Conservation (phyloP, 2,797 vertebrate genomes). For the Danio albolineatus region DNA sequence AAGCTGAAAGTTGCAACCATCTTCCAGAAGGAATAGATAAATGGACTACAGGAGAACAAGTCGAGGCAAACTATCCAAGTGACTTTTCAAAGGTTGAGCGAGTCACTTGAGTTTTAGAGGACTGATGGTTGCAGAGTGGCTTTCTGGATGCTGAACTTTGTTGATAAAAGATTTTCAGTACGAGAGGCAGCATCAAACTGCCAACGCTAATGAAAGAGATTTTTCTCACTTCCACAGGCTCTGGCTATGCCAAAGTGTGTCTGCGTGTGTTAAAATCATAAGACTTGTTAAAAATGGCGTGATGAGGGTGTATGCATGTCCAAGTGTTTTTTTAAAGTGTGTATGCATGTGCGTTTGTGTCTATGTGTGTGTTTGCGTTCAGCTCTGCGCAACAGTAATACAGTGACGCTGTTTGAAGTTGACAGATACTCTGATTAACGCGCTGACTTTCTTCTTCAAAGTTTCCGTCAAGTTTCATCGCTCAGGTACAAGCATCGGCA, state of each 20-base stretch:
- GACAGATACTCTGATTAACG: slow-evolving; percentile 58
- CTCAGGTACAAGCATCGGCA: slow-evolving; percentile 43
- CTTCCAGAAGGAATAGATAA: neutral
- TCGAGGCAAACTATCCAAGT: slow-evolving; percentile 14
- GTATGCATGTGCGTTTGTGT: slow-evolving; percentile 1
- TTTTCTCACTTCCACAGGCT: slow-evolving; percentile 13
- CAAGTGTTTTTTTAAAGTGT: slow-evolving; percentile 9
- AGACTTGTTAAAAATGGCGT: slow-evolving; percentile 48
- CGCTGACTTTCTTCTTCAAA: slow-evolving; percentile 57
- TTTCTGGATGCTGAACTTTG: slow-evolving; percentile 25
- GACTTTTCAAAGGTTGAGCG: slow-evolving; percentile 2
- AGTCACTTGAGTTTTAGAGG: slow-evolving; percentile 5
- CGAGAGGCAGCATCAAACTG: slow-evolving; percentile 39
- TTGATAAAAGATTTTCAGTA: slow-evolving; percentile 5
- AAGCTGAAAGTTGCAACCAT: neutral
- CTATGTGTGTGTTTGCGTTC: slow-evolving; percentile 31
- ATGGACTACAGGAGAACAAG: neutral
- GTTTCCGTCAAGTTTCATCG: slow-evolving; percentile 45
- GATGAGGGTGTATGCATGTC: slow-evolving; percentile 18
- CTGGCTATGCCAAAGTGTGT: slow-evolving; percentile 28
- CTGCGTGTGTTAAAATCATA: slow-evolving; percentile 25
- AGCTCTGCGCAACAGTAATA: slow-evolving; percentile 42
- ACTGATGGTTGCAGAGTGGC: slow-evolving; percentile 4
- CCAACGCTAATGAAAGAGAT: slow-evolving; percentile 47
- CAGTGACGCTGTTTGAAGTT: slow-evolving; percentile 51